Conservation (phyloP, 2,888 invertebrate species). For the Osmoderma eremita region DNA sequence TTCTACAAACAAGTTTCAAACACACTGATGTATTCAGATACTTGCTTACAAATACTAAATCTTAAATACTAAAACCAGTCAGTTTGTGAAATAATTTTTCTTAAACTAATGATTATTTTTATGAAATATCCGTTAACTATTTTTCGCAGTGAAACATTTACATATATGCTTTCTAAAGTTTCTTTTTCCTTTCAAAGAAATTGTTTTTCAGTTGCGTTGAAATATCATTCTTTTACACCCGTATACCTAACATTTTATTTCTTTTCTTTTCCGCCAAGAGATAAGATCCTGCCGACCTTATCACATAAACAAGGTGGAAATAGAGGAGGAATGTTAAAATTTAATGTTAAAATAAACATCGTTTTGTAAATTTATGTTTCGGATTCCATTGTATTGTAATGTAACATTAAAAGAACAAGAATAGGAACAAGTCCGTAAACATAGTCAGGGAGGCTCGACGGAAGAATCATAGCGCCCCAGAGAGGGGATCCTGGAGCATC, state of each 20-base stretch:
- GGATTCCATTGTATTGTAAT: conserved; percentile 62
- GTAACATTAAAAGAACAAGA: conserved; percentile 63
- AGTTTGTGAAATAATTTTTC: too few relatives aligned
- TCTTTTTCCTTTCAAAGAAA: too few relatives aligned
- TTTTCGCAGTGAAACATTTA: too few relatives aligned
- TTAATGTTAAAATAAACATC: conserved; percentile 60
- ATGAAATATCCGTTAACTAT: too few relatives aligned
- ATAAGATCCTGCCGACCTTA: conserved; percentile 23
- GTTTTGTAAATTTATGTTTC: conserved; percentile 57
- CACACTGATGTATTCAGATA: too few relatives aligned
- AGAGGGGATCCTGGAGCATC: conserved; percentile 60
- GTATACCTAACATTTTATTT: conserved; percentile 25
- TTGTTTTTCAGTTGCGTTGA: not conserved
- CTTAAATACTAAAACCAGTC: too few relatives aligned
- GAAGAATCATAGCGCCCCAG: conserved; percentile 64
- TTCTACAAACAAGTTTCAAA: too few relatives aligned
- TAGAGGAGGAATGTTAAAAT: conserved; percentile 50
- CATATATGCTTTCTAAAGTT: too few relatives aligned
- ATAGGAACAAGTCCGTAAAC: conserved; percentile 62
- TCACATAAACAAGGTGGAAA: conserved; percentile 45
- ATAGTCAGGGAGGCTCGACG: conserved; percentile 59
- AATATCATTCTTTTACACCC: conserved; percentile 8
- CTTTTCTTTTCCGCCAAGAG: conserved; percentile 21
- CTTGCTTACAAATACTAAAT: too few relatives aligned
- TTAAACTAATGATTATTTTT: too few relatives aligned